phyloP scores from a whole-genome alignment of 2,797 vertebrate species.

The Poeciliopsis infans region DNA sequence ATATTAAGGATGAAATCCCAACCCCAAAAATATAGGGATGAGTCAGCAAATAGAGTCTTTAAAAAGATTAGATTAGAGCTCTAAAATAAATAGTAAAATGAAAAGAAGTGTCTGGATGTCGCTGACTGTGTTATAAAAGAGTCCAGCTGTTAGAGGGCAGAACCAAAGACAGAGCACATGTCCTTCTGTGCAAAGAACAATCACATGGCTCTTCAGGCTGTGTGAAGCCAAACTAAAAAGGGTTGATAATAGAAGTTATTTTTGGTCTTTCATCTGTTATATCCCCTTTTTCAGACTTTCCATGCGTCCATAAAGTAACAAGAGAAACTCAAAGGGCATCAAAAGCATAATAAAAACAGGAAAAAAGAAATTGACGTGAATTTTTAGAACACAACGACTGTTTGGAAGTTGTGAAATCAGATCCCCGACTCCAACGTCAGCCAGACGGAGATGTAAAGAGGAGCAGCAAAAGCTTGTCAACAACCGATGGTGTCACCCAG shows the following conservation, averaged over 20 bases:
- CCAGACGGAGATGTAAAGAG: too few species aligned
- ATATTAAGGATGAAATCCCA: not conserved
- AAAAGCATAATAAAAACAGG: not conserved
- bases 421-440: too few species aligned
- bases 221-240: not conserved
- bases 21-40: not conserved
- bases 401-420: not conserved
- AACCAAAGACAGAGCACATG: constrained; percentile 12
- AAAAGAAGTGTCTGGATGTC: not conserved
- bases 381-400: not conserved
- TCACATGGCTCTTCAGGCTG: constrained; percentile 1
- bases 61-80: not conserved
- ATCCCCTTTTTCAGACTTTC: not conserved
- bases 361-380: not conserved
- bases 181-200: constrained; percentile 4
- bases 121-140: not conserved
- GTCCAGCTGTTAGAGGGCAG: not conserved
- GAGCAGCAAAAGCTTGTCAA: too few species aligned
- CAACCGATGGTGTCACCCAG: too few species aligned
- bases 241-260: not conserved
- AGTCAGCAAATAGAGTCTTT: not conserved
- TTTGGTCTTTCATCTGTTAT: not conserved
- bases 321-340: not conserved
- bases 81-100: not conserved
- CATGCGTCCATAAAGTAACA: not conserved